Percentiles rank a stretch among this genome's conserved stretches.
phyloP scores from a whole-genome alignment of 2,113 vertebrate genomes.

The Triplophysa siluroides region DNA sequence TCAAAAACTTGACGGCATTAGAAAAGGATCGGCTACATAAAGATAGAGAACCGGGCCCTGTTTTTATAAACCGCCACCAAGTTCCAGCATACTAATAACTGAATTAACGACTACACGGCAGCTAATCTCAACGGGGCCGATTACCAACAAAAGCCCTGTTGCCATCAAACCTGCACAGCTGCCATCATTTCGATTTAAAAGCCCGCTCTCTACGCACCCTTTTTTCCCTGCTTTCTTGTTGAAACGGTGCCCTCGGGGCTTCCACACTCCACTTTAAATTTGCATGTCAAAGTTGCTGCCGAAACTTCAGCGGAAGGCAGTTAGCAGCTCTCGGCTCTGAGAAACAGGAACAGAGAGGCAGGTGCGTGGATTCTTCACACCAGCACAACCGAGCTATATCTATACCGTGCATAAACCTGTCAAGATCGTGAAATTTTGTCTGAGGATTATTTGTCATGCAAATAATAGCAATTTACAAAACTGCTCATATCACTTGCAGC shows the following conservation, averaged over 20 bases:
- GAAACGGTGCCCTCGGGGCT: slow-evolving; percentile 44
- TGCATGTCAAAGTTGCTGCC: slow-evolving; percentile 51
- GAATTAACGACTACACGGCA: slow-evolving; percentile 52
- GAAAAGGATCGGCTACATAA: slow-evolving; percentile 25
- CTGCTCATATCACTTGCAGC: too few species aligned
- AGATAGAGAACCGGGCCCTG: slow-evolving; percentile 4
- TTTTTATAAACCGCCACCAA: slow-evolving; percentile 37
- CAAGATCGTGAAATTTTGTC: too few species aligned
- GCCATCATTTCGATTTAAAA: slow-evolving; percentile 46
- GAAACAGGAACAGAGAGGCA: slow-evolving; percentile 21
- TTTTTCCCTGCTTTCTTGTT: slow-evolving; percentile 32
- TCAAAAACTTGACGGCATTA: not conserved
- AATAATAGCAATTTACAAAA: too few species aligned
- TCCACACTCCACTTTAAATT: slow-evolving; percentile 42
- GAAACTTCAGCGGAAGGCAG: slow-evolving; percentile 40
- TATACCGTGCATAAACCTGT: not conserved
- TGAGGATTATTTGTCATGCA: too few species aligned
- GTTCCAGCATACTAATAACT: slow-evolving; percentile 47
- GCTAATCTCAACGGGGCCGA: slow-evolving; percentile 44
- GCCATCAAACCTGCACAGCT: slow-evolving; percentile 31
- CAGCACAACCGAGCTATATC: not conserved
- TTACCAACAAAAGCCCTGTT: slow-evolving; percentile 46
- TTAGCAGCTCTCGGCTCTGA: slow-evolving; percentile 17
- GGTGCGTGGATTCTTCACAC: not conserved
- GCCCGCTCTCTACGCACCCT: slow-evolving; percentile 7